Percentiles rank a stretch among this genome's conserved stretches.
phyloP scores from a whole-genome alignment of 2,797 vertebrate species.

The Tapirus indicus region DNA sequence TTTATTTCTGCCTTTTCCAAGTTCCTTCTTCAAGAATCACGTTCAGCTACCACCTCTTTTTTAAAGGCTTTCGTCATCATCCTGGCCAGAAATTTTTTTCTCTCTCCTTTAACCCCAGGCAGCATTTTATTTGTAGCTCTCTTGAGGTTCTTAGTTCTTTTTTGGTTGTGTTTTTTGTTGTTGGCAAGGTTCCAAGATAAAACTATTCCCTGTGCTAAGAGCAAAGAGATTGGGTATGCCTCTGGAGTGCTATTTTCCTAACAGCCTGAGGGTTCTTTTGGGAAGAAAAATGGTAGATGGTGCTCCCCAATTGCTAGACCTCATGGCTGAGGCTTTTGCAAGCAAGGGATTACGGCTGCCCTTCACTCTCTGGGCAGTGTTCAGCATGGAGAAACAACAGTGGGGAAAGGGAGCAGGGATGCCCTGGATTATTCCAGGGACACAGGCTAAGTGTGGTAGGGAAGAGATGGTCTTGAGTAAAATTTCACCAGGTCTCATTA shows the following conservation, averaged over 20 bases:
- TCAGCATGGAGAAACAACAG: not conserved
- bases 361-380: not conserved
- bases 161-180: constrained; percentile 51
- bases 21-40: constrained; percentile 10
- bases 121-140: constrained; percentile 22
- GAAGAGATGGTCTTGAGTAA: not conserved
- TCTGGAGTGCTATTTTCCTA: not conserved
- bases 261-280: not conserved
- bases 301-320: not conserved
- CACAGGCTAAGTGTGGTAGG: not conserved
- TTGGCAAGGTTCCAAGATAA: constrained; percentile 53
- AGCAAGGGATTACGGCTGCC: not conserved
- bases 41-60: not conserved
- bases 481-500: not conserved
- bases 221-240: not conserved
- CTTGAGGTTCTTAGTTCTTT: constrained; percentile 15
- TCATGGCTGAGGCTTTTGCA: not conserved
- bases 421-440: not conserved
- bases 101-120: not conserved
- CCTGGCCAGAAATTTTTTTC: not conserved
- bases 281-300: not conserved
- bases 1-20: not conserved
- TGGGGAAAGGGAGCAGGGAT: not conserved
- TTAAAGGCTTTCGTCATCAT: not conserved
- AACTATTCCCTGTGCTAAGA: not conserved